Percentiles rank a stretch among this genome's conserved stretches.
Conservation (phyloP, 64 coral and sea anemone species). For the Montipora foliosa region DNA sequence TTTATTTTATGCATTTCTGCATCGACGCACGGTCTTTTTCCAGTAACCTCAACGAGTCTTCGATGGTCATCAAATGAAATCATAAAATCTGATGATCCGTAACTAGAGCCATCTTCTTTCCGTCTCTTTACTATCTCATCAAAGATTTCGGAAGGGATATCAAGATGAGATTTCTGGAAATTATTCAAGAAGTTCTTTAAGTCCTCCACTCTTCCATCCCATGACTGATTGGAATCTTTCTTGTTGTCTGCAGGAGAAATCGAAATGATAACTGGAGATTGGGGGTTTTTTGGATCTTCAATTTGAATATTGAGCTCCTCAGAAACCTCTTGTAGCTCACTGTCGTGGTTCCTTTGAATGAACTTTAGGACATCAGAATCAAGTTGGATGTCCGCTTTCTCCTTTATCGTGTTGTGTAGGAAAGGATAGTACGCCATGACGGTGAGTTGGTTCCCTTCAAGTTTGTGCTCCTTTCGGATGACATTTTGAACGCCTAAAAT, state of each 20-base stretch:
- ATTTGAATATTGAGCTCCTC: background rate
- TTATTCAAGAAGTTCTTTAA: too few species aligned
- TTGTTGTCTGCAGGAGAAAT: constrained; percentile 10
- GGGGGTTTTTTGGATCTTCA: background rate
- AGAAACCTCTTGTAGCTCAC: background rate
- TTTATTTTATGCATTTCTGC: background rate
- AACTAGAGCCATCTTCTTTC: background rate
- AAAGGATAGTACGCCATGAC: constrained; percentile 31
- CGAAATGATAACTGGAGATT: background rate
- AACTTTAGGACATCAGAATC: background rate
- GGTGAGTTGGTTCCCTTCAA: background rate
- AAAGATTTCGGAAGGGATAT: constrained; percentile 8
- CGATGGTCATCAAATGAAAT: background rate
- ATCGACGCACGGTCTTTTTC: background rate
- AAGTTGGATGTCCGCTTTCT: background rate
- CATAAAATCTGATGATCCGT: background rate
- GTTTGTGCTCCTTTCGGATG: background rate
- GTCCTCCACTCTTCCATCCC: background rate
- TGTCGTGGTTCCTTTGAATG: background rate
- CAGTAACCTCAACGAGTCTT: background rate
- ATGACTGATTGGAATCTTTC: background rate
- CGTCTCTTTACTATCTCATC: constrained; percentile 5
- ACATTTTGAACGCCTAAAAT: constrained; percentile 42
- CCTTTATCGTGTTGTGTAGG: background rate
- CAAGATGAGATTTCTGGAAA: background rate